Percentiles rank a stretch among this genome's conserved stretches.
Conservation (phyloP, 2,113 vertebrate genomes). For the Gasterosteus aculeatus region DNA sequence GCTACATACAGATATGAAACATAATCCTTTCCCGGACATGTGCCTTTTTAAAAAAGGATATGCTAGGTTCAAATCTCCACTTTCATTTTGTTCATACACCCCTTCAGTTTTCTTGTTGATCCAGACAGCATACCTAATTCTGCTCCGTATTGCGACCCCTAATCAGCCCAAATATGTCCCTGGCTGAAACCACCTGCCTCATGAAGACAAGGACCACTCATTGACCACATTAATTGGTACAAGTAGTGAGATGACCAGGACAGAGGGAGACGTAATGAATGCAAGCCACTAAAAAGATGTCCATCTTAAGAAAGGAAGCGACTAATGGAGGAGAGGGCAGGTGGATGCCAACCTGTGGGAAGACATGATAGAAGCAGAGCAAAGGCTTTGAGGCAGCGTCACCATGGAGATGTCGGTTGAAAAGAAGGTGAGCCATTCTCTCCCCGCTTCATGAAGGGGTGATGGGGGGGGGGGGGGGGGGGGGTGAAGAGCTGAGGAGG, state of each 20-base stretch:
- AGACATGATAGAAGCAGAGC: conserved; percentile 44
- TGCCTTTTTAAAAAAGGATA: conserved; percentile 64
- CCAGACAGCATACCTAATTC: conserved; percentile 28
- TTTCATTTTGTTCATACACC: conserved; percentile 22
- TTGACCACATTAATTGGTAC: conserved; percentile 62
- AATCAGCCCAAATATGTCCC: conserved; percentile 46
- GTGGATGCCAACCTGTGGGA: conserved; percentile 44
- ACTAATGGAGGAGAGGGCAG: conserved; percentile 36
- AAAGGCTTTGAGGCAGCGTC: conserved; percentile 64
- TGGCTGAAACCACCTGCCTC: conserved; percentile 41
- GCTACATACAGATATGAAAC: conserved; percentile 37
- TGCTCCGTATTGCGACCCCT: conserved; percentile 31
- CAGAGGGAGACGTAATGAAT: conserved; percentile 40
- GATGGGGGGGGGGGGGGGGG: conserved; percentile 18
- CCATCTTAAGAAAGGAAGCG: conserved; percentile 18
- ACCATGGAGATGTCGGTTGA: conserved; percentile 73
- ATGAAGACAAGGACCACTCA: conserved; percentile 48
- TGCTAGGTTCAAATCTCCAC: conserved; percentile 11
- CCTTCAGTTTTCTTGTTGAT: conserved; percentile 4
- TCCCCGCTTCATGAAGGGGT: conserved; percentile 29
- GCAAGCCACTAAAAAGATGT: conserved; percentile 26
- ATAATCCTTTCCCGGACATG: conserved; percentile 30
- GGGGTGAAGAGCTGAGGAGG: conserved; percentile 30
- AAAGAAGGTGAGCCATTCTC: conserved; percentile 63
- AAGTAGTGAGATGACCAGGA: conserved; percentile 35